Evolutionary conservation across 2,797 vertebrate species (phyloP).

Genomic region (Pteropus rufus): DNA sequence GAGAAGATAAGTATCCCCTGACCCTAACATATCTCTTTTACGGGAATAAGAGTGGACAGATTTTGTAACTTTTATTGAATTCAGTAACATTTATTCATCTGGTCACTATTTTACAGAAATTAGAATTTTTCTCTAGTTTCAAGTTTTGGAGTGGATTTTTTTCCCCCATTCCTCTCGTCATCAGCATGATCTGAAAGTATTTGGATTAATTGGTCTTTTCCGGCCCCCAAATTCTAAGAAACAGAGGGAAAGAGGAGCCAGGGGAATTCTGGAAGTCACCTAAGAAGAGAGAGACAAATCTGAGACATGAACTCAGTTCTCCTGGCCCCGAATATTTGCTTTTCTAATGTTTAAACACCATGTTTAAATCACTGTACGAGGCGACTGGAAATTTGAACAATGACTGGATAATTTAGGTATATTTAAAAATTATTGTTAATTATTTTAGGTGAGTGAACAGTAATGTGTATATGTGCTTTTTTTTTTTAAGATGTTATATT

Average conservation of each 20-base stretch:
- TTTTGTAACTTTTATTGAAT: slow-evolving; percentile 32
- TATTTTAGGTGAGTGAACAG: neutral
- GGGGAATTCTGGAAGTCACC: neutral
- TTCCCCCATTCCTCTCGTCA: neutral
- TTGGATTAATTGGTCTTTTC: neutral
- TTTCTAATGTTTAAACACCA: neutral
- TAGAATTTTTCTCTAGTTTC: slow-evolving; percentile 20
- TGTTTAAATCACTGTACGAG: neutral
- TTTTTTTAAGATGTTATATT: neutral
- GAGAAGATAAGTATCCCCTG: neutral
- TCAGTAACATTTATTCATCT: neutral
- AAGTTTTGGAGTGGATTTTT: neutral
- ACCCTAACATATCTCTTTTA: neutral
- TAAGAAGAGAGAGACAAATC: neutral
- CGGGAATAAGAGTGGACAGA: neutral
- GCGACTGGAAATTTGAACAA: neutral
- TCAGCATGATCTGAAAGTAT: neutral
- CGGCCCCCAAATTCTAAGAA: neutral
- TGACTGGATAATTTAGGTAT: neutral
- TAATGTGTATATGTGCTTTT: neutral
- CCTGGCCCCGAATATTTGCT: neutral
- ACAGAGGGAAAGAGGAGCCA: neutral
- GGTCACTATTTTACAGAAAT: slow-evolving; percentile 16
- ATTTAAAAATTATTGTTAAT: neutral
- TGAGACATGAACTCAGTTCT: neutral